Base-by-base conservation (phyloP, 1,140 invertebrate species). In the Drosophila jambulina region DNA sequence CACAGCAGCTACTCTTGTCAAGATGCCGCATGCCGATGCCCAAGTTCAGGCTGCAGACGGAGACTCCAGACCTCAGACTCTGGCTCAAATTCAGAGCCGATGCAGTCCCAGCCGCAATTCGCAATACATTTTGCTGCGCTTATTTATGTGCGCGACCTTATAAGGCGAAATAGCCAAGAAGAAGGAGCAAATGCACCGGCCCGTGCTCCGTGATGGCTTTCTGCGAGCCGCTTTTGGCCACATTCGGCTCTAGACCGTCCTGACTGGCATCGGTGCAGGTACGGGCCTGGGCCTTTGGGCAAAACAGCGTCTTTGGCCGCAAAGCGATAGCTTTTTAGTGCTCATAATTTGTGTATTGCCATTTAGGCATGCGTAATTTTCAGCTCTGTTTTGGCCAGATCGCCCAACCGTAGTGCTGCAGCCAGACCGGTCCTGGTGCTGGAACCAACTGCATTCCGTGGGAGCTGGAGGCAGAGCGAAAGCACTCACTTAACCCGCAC, bases 111-210 rank as follows among this genome's bases (percentile, higher is more conserved):
- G 60, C 21, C 45, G 34, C 72, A 70, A 53, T 54, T 82, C 59
- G 63, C 78, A 72, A 84, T 86, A 71, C 85, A 68, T 87, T 88
- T 72, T 58, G 77, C 74, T 65, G 72, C 56, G 80, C 80, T 87
- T 87, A 88, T 87, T 87, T 87, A 87, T 87, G 84, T 87, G 77
- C 80, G 60, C 84, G 72, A 88, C 84, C 84, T 88, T 87, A 87
- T 88, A 87, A 87, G 84, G 84, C 72, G 61, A 74, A 88, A 88
- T 87, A 87, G 84, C 84, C 69, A 88, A 53, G 75, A 88, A 53
- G 75, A 67, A 64, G 63, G 54, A 77, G 60, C 61, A 53, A 63
- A 67, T 71, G 45, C 77, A 71, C 56, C 68, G 51, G 40, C 21
- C 58, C 56, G 21, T 54, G 34, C 27, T 34, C 34, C 62, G 38